Evolutionary conservation across 2,888 invertebrate genomes (phyloP), one percentile per base, ranked within the genome.

Genomic region (Catocala nupta): DNA sequence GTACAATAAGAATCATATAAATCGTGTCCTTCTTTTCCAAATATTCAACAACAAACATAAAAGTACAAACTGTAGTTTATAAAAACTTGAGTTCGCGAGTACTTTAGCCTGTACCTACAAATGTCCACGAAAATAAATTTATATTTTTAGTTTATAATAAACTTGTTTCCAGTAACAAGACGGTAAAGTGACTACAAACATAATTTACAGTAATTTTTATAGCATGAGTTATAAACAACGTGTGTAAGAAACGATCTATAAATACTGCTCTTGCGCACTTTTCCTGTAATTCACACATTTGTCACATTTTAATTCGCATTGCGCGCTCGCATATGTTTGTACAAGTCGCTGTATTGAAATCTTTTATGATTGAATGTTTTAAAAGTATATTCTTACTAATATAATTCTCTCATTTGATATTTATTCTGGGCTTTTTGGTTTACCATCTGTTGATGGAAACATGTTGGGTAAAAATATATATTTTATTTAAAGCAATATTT

Each of bases 241-340:
- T 57, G 60, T 59, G 69, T 74, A 71, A 66, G 16, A 53, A 58
- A 55, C 52, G 67, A 60, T 78, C 82, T 84, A 83, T 79, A 78
- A 78, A 83, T 84, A 84, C 68, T 42, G 55, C 33, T 70, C 63
- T 60, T 76, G 79, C 84, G 81, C 79, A 86, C 80, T 80, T 71
- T 83, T 83, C 84, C 78, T 76, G 81, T 80, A 84, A 87, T 83
- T 82, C 72, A 67, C 63, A 73, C 75, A 78, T 84, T 85, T 87
- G 86, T 87, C 84, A 85, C 86, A 78, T 75, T 81, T 82, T 84
- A 83, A 77, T 78, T 58, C 62, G 63, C 13, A 51, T 70, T 75
- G 72, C 75, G 73, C 68, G 51, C 49, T 53, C 49, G 25, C 34
- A 43, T 12, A 66, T 51, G 25, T 25, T 25, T 25, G 16, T 60